Base-by-base conservation (phyloP, 2,888 invertebrate species). In the Heteromurus nitidus region DNA sequence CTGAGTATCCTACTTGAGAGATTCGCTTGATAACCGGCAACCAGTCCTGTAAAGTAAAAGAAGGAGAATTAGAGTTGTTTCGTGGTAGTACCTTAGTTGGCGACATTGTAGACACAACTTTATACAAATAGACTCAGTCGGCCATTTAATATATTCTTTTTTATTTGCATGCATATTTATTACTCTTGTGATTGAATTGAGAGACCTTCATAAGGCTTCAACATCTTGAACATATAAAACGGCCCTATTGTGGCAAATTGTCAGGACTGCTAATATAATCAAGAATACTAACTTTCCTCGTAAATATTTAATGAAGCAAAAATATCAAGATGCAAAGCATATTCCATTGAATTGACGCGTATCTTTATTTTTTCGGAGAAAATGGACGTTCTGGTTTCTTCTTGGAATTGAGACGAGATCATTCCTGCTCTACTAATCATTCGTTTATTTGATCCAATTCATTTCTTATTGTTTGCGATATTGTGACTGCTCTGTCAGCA, bases 1-100 rank as follows among this genome's bases (percentile, higher is more conserved):
- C 89, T 20, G 90, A 89, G 86, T 92, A 92, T 50, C 92, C 92
- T 28, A 91, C 88, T 87, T 91, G 91, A 2, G 92, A 90, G 26
- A 91, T 89, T 9, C 87, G 89, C 87, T 91, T 91, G 62, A 92
- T 90, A 42, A 90, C 88, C 3, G 91, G 91, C 50, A 92, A 79
- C 91, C 91, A 91, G 87, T 89, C 89, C 88, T 89, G 85, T 65
- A 89, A 89, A 53, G 88, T n/a, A n/a, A n/a, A n/a, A n/a, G n/a
- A n/a, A n/a, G n/a, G n/a, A n/a, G n/a, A n/a, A n/a, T n/a, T n/a
- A n/a, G n/a, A n/a, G n/a, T n/a, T n/a, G n/a, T n/a, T n/a, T n/a
- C n/a, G n/a, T n/a, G n/a, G n/a, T n/a, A n/a, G n/a, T n/a, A n/a
- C n/a, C n/a, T n/a, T n/a, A n/a, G n/a, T n/a, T n/a, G n/a, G n/a